Evolutionary conservation across 1,140 invertebrate species (phyloP).

Genomic region (Nasonia longicornis): DNA sequence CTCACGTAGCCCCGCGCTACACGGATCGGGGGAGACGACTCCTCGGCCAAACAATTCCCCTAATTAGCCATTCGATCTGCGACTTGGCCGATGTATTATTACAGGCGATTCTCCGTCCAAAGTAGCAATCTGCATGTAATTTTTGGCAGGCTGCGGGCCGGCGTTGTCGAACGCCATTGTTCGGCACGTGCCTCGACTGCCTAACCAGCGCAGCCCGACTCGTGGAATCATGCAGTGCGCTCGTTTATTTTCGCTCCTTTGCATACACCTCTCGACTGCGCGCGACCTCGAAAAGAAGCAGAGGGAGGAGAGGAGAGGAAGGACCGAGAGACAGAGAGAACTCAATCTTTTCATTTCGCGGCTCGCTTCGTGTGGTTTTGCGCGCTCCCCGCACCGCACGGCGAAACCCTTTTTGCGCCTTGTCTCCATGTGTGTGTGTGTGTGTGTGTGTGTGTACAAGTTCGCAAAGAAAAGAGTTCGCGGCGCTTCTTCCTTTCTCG

Average conservation of each 20-base stretch:
- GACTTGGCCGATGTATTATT: not conserved
- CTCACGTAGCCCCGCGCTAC: not conserved
- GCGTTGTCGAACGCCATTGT: not conserved
- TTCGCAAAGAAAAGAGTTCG: not conserved
- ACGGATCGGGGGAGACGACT: no score
- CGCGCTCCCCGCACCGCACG: not conserved
- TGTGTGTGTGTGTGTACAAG: no score
- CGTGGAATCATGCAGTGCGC: not conserved
- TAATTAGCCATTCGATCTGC: constrained; percentile 5
- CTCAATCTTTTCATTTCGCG: constrained; percentile 17
- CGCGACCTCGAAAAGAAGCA: not conserved
- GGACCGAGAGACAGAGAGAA: not conserved
- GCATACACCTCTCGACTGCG: not conserved
- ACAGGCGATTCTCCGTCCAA: not conserved
- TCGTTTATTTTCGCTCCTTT: constrained; percentile 1
- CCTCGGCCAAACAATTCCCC: not conserved
- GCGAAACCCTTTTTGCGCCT: constrained; percentile 16
- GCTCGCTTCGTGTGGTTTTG: not conserved
- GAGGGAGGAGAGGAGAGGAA: not conserved
- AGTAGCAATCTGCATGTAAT: constrained; percentile 11
- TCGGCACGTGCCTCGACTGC: not conserved
- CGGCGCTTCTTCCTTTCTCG: not conserved
- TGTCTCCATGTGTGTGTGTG: not conserved
- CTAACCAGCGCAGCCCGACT: not conserved
- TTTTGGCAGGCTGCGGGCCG: not conserved